phyloP scores from a whole-genome alignment of 2,113 vertebrate species.

The Malurus melanocephalus region DNA sequence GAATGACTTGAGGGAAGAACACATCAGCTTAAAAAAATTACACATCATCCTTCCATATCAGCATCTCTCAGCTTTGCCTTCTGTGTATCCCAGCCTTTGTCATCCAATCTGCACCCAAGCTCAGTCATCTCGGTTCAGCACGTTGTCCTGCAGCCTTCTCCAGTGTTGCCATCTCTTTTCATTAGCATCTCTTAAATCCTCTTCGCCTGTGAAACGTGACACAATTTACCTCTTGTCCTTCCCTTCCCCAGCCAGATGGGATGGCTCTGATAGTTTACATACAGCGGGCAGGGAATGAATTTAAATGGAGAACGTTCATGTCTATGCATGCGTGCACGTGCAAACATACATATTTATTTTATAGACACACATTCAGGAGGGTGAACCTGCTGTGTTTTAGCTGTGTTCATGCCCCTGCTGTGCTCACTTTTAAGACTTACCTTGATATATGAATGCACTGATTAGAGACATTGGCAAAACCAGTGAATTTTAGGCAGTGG shows the following conservation, averaged over 20 bases:
- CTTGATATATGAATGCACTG: background rate
- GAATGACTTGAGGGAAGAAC: background rate
- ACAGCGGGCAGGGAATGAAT: background rate
- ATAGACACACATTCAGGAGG: background rate
- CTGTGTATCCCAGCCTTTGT: background rate
- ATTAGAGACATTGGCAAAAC: background rate
- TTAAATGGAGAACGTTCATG: background rate
- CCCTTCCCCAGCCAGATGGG: background rate
- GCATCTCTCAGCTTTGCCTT: background rate
- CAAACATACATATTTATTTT: background rate
- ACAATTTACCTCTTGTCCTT: background rate
- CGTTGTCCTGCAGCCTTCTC: background rate
- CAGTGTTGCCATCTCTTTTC: background rate
- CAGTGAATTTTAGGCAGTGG: background rate
- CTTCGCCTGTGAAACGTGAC: background rate
- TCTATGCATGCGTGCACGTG: fast-evolving
- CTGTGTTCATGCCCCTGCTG: background rate
- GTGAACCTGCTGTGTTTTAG: background rate
- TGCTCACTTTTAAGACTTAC: background rate
- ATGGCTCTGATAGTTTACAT: background rate
- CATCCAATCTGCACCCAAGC: background rate
- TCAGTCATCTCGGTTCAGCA: background rate
- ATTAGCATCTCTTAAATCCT: constrained; percentile 48
- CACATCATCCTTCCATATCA: background rate
- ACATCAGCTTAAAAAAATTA: background rate